phyloP scores from a whole-genome alignment of 2,113 vertebrate species.

The Columba livia region DNA sequence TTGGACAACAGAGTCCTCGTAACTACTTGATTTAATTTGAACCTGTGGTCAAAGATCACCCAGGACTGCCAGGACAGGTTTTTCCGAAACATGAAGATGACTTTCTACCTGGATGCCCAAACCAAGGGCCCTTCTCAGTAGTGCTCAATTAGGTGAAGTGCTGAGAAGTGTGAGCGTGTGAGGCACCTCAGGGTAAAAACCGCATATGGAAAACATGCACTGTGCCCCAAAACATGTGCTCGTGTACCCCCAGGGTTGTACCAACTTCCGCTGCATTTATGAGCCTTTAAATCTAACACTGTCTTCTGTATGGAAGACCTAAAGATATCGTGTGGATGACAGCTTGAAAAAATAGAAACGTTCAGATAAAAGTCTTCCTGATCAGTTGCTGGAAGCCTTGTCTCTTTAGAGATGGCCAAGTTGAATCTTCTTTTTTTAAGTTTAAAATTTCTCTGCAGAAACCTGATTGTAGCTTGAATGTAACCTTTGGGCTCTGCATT shows the following conservation, averaged over 20 bases:
- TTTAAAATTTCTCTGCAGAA: not conserved
- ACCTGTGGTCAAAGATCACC: not conserved
- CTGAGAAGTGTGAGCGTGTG: not conserved
- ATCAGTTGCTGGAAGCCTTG: not conserved
- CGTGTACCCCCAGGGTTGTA: not conserved
- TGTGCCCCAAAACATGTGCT: not conserved
- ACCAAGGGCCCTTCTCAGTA: not conserved
- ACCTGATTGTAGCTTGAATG: not conserved
- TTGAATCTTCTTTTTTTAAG: not conserved
- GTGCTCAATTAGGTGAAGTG: not conserved
- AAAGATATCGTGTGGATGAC: not conserved
- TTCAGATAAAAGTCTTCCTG: not conserved
- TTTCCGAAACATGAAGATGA: not conserved
- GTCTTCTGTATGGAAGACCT: not conserved
- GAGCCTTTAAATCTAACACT: not conserved
- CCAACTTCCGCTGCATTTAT: not conserved
- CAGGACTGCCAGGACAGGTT: not conserved
- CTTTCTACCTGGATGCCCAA: not conserved
- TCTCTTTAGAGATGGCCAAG: not conserved
- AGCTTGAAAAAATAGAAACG: not conserved
- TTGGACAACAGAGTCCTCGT: not conserved
- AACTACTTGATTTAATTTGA: slow-evolving; percentile 19
- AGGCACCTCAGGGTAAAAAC: not conserved
- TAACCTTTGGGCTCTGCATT: not conserved
- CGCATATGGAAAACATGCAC: not conserved